A percentile compares a stretch with the other conserved stretches of the same genome.
Evolutionary conservation across 2,113 vertebrate genomes (phyloP).

Genomic region (Clarias macrocephalus): DNA sequence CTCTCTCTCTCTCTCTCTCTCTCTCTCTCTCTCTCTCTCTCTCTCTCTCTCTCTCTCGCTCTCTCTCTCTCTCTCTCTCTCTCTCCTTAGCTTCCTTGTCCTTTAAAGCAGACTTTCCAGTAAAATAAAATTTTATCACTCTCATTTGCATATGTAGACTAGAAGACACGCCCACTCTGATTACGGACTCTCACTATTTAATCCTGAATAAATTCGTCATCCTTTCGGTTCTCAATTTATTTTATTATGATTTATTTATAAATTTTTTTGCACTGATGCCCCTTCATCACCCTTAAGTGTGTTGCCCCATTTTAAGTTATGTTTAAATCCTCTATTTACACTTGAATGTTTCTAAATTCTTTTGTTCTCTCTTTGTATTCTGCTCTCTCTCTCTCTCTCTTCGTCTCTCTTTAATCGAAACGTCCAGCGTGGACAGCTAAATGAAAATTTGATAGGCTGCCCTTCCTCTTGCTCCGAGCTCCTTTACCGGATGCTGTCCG

Average conservation of each 20-base stretch:
- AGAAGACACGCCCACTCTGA: background rate
- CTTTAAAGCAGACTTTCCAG: too few species aligned
- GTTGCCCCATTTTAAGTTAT: background rate
- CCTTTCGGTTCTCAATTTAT: background rate
- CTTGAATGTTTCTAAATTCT: too few species aligned
- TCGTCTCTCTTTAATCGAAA: background rate
- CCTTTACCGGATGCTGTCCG: background rate
- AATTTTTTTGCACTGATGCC: background rate
- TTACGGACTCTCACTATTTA: background rate
- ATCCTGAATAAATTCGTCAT: background rate
- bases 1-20: too few species aligned
- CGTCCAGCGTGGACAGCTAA: background rate
- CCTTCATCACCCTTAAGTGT: background rate
- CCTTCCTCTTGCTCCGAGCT: background rate
- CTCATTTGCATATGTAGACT: background rate
- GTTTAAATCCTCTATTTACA: background rate
- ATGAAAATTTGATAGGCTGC: conserved; percentile 28
- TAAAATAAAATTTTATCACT: too few species aligned
- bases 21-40: too few species aligned
- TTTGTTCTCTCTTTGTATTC: background rate
- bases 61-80: too few species aligned
- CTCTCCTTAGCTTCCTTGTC: too few species aligned
- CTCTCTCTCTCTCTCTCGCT: too few species aligned
- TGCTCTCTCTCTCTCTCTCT: background rate
- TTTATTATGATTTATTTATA: too few species aligned